These are phyloP conservation scores for Hippolais icterina DNA, from an alignment of 2,113 vertebrate species.

Conservation along the genomic window DNA sequence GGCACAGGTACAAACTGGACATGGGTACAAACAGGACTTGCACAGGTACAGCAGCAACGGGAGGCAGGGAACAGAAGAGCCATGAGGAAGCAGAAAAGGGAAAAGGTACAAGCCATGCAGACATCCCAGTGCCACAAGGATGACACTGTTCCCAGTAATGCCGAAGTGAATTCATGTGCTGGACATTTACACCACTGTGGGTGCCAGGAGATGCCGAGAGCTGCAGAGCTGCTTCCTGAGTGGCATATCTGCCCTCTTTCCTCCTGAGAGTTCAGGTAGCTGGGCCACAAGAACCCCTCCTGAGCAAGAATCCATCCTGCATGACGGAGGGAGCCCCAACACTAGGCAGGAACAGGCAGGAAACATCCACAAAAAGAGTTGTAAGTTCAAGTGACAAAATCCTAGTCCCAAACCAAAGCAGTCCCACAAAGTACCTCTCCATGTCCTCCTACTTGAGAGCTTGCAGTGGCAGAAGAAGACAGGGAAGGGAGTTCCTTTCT, in stretches of 20 bases:
- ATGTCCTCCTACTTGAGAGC: background rate
- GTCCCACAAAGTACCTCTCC: background rate
- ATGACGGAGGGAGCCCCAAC: background rate
- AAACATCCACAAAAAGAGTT: background rate
- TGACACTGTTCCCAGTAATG: background rate
- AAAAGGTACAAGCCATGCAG: background rate
- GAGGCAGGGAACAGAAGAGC: background rate
- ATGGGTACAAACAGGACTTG: background rate
- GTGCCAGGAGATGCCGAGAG: background rate
- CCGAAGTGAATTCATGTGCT: background rate
- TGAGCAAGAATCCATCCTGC: background rate
- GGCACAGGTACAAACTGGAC: background rate
- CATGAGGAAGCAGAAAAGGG: background rate
- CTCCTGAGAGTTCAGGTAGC: rapidly evolving
- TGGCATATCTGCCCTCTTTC: background rate
- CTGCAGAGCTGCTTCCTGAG: background rate
- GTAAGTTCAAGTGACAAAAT: background rate
- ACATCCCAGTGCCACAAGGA: background rate
- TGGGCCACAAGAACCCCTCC: background rate
- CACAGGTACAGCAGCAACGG: background rate
- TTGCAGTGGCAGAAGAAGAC: background rate
- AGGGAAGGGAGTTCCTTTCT: background rate
- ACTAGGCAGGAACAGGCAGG: background rate
- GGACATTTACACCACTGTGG: rapidly evolving
- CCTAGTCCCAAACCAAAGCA: background rate